Evolutionary conservation across 2,888 invertebrate species (phyloP).

Genomic region (Platycheirus rosarum): DNA sequence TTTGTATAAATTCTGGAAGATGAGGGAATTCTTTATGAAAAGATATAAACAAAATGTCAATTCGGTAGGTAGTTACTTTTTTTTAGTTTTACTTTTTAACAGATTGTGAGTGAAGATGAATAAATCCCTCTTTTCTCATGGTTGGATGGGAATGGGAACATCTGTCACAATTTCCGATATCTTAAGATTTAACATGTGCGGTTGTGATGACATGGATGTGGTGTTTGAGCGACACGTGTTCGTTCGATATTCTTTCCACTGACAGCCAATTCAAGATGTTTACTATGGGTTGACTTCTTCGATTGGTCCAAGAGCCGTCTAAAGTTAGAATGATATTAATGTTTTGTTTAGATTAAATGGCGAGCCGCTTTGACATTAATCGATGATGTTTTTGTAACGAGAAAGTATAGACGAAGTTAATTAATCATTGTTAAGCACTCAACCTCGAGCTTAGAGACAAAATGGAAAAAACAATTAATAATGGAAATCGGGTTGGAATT

Average conservation of each 20-base stretch:
- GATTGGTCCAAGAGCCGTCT: slow-evolving; percentile 3
- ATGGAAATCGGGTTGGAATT: neutral
- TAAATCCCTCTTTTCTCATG: neutral
- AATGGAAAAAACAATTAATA: slow-evolving; percentile 26
- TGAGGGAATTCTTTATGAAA: slow-evolving; percentile 1
- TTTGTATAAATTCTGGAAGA: neutral
- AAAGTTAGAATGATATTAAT: slow-evolving; percentile 29
- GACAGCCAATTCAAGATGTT: slow-evolving; percentile 38
- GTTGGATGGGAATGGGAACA: slow-evolving; percentile 8
- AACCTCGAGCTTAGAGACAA: slow-evolving; percentile 10
- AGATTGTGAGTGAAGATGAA: neutral
- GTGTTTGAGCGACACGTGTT: slow-evolving; percentile 31
- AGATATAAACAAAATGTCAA: slow-evolving; percentile 9
- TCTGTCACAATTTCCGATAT: slow-evolving; percentile 33
- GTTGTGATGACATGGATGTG: slow-evolving; percentile 32
- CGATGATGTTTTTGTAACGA: slow-evolving; percentile 14
- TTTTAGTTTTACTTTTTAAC: neutral
- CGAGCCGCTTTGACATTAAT: slow-evolving; percentile 22
- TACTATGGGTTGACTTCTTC: slow-evolving; percentile 21
- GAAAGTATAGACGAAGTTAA: slow-evolving; percentile 9
- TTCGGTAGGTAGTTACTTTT: neutral
- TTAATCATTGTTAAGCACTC: slow-evolving; percentile 22
- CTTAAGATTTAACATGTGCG: slow-evolving; percentile 27
- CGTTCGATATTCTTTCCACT: slow-evolving; percentile 11
- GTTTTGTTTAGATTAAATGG: slow-evolving; percentile 36